These are phyloP conservation scores for Toxostoma redivivum DNA, from an alignment of 2,113 vertebrate genomes.

Conservation along the genomic window DNA sequence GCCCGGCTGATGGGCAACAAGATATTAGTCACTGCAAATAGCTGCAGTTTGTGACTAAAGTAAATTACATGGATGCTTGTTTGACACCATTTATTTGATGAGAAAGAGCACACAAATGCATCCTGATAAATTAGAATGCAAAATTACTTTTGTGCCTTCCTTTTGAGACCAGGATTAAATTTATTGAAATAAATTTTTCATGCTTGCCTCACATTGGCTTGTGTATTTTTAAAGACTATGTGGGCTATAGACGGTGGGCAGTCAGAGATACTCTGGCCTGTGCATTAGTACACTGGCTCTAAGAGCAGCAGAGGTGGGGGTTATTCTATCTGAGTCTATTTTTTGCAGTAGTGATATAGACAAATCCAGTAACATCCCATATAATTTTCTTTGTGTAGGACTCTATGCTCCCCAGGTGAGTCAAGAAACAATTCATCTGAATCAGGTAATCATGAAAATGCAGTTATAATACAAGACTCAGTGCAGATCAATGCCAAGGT, in stretches of 20 bases:
- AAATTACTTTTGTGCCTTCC: background rate
- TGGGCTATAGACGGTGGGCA: rapidly evolving
- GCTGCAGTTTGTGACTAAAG: background rate
- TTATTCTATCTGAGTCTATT: background rate
- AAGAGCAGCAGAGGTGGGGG: background rate
- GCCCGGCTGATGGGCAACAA: conserved; percentile 40
- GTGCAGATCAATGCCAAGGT: background rate
- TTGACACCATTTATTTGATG: background rate
- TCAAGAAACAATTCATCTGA: background rate
- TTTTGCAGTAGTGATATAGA: background rate
- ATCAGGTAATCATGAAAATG: background rate
- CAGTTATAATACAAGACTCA: background rate
- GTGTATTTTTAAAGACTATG: background rate
- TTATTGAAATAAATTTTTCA: background rate
- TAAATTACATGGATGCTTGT: background rate
- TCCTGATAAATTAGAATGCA: conserved; percentile 31
- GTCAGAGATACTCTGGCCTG: background rate
- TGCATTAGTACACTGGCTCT: background rate
- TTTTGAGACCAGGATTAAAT: background rate
- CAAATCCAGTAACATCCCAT: background rate
- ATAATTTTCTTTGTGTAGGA: background rate
- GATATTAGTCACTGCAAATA: conserved; percentile 53
- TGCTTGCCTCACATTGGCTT: background rate
- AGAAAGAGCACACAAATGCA: background rate
- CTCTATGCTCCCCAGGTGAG: background rate